Evolutionary conservation across 2,888 invertebrate species (phyloP).

Genomic region (Aphodius sticticus): DNA sequence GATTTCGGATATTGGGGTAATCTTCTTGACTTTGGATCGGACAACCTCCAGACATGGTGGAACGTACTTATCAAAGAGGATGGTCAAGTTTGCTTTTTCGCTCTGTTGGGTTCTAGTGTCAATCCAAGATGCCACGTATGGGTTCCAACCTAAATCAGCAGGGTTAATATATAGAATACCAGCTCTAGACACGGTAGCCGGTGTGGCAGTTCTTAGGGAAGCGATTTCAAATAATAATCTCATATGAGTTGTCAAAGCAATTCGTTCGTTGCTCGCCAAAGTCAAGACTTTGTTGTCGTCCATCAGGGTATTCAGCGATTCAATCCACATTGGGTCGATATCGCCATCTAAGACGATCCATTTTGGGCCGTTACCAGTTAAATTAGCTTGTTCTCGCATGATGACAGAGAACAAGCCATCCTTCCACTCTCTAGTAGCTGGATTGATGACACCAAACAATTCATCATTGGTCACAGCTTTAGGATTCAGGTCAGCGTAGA

Average conservation of each 20-base stretch:
- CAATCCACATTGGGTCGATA: constrained; percentile 99
- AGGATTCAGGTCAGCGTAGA: constrained; percentile 91
- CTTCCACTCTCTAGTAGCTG: constrained; percentile 93
- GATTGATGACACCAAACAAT: constrained; percentile 93
- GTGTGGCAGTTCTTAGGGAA: constrained; percentile 89
- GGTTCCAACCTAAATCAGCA: constrained; percentile 94
- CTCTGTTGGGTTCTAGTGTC: constrained; percentile 75
- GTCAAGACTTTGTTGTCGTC: constrained; percentile 96
- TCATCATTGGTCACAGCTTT: constrained; percentile 97
- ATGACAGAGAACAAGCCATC: constrained; percentile 89
- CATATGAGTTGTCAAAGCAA: constrained; percentile 89
- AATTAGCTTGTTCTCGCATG: constrained; percentile 93
- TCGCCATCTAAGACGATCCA: constrained; percentile 97
- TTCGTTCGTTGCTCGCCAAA: constrained; percentile 92
- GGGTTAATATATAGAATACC: constrained; percentile 95
- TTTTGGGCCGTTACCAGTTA: constrained; percentile 85
- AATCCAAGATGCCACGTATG: constrained; percentile 90
- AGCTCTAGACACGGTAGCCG: constrained; percentile 94
- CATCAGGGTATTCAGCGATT: constrained; percentile 95
- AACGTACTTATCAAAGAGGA: constrained; percentile 93
- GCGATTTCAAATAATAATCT: constrained; percentile 93
- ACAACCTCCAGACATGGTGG: constrained; percentile 81
- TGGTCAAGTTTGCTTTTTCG: constrained; percentile 81
- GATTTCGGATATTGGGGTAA: constrained; percentile 90
- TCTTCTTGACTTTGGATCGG: constrained; percentile 81